phyloP scores from a whole-genome alignment of 2,797 vertebrate genomes.

The Brachymystax lenok region DNA sequence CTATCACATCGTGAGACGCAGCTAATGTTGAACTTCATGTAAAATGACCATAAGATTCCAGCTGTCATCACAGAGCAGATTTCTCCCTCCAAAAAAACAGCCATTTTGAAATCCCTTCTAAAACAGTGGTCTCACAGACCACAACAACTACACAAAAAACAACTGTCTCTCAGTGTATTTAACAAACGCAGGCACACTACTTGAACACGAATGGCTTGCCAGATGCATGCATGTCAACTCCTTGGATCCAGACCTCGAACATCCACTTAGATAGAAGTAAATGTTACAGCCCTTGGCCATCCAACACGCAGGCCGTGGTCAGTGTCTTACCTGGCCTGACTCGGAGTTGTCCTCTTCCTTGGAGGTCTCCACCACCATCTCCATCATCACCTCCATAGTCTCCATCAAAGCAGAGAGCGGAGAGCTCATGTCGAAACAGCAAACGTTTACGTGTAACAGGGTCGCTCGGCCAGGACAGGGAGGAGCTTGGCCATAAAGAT shows the following conservation, averaged over 20 bases:
- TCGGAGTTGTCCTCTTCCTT: slow-evolving; percentile 40
- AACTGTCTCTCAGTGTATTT: background rate
- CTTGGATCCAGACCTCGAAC: background rate
- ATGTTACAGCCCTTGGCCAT: background rate
- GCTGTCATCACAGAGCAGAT: background rate
- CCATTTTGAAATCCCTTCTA: background rate
- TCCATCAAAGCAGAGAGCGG: background rate
- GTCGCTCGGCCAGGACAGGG: slow-evolving; percentile 10
- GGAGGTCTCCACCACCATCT: slow-evolving; percentile 20
- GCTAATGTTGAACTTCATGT: background rate
- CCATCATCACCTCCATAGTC: slow-evolving; percentile 44
- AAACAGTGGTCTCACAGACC: background rate
- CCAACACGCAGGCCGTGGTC: background rate
- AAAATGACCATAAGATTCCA: background rate
- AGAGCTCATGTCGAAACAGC: background rate
- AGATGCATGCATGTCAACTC: background rate
- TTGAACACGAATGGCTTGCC: background rate
- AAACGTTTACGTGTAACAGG: slow-evolving; percentile 13
- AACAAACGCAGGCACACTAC: background rate
- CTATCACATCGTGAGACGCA: background rate
- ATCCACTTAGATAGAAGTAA: background rate
- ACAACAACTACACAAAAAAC: background rate
- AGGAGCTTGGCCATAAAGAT: background rate
- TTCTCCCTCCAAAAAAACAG: background rate
- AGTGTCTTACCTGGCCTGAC: slow-evolving; percentile 61